A percentile compares a stretch with the other conserved stretches of the same genome.
Evolutionary conservation across 2,113 vertebrate species (phyloP).

Genomic region (Chloebia gouldiae): DNA sequence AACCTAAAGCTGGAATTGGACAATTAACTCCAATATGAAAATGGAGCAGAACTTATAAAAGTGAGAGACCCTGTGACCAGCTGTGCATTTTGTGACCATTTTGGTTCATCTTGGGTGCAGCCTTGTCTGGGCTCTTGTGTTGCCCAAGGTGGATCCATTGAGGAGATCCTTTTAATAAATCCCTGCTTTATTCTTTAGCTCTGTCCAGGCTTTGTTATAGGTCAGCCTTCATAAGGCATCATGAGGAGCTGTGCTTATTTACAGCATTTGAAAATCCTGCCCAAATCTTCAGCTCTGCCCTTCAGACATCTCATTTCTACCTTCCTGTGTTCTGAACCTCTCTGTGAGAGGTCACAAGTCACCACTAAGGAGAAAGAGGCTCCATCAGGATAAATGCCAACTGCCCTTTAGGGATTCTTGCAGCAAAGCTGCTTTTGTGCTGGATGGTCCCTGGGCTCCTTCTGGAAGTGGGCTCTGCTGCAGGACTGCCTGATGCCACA

Average conservation of each 20-base stretch:
- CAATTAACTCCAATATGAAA: background rate
- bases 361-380: background rate
- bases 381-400: background rate
- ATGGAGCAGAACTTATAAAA: background rate
- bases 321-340: fast-evolving
- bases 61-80: fast-evolving
- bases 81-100: background rate
- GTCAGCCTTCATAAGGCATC: background rate
- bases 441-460: background rate
- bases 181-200: background rate
- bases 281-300: background rate
- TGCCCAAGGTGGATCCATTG: background rate
- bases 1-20: fast-evolving
- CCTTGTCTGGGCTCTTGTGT: background rate
- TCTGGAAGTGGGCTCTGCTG: background rate
- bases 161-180: background rate
- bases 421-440: background rate
- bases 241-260: background rate
- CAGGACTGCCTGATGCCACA: background rate
- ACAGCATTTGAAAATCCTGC: background rate
- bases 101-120: background rate
- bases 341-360: background rate
- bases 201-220: background rate
- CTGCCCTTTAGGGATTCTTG: background rate
- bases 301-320: background rate